Evolutionary conservation across 2,888 invertebrate genomes (phyloP).

Genomic region (Folsomia candida): DNA sequence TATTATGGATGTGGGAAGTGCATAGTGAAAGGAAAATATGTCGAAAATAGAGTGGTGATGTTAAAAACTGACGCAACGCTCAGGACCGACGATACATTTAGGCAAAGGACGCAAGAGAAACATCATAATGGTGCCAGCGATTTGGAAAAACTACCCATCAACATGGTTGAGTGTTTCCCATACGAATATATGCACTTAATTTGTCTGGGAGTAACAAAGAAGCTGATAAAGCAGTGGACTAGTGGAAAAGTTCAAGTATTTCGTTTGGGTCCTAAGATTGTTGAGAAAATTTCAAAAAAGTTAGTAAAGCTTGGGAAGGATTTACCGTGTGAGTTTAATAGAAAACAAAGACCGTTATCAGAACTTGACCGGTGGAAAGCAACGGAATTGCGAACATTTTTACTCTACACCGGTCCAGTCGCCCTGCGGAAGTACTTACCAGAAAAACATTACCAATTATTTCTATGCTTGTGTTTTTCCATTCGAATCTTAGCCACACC

Average conservation of each 20-base stretch:
- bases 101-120: constrained; percentile 7
- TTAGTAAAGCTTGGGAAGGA: background rate
- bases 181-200: too few relatives aligned
- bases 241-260: constrained; percentile 2
- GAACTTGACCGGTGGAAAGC: constrained; percentile 49
- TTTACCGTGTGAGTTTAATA: constrained; percentile 41
- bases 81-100: constrained; percentile 14
- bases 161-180: constrained; percentile 19
- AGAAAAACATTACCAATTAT: too few relatives aligned
- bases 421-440: constrained; percentile 35
- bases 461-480: too few relatives aligned
- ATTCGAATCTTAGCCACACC: constrained; percentile 14
- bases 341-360: constrained; percentile 45
- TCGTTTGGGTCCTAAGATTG: background rate
- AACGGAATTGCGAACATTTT: too few relatives aligned
- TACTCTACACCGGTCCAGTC: constrained; percentile 50
- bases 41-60: background rate
- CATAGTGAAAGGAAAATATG: too few relatives aligned
- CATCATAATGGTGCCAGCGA: constrained; percentile 21
- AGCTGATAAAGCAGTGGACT: constrained; percentile 1
- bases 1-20: too few relatives aligned
- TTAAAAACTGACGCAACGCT: background rate
- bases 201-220: too few relatives aligned
- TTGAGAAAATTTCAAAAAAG: background rate
- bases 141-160: constrained; percentile 16